Conservation (phyloP, 2,797 vertebrate species). For the Sparus aurata region DNA sequence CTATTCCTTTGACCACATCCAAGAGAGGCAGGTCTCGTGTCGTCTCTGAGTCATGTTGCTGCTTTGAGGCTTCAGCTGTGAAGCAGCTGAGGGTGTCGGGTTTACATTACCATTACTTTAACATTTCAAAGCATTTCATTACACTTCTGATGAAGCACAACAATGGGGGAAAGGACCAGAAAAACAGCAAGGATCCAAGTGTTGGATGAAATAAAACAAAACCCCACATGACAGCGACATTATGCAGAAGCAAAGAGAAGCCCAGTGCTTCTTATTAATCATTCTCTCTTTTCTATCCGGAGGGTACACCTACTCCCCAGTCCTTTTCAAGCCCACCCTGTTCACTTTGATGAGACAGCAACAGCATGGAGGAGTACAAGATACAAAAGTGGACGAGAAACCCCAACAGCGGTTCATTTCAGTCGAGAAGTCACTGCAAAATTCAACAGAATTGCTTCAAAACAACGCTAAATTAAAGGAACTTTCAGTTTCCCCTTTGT, state of each 20-base stretch:
- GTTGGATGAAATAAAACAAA: background rate
- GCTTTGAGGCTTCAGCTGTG: conserved; percentile 8
- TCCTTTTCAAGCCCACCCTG: background rate
- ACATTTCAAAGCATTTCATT: conserved; percentile 33
- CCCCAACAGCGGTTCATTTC: background rate
- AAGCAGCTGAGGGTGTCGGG: conserved; percentile 6
- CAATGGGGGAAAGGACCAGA: background rate
- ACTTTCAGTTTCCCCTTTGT: background rate
- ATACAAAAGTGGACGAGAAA: background rate
- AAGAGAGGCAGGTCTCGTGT: background rate
- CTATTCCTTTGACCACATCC: no score
- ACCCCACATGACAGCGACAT: background rate
- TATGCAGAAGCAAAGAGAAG: conserved; percentile 8
- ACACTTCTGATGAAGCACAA: conserved; percentile 1
- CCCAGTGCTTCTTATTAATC: conserved; percentile 1
- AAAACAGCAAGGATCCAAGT: background rate
- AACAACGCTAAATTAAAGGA: background rate
- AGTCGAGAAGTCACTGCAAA: background rate
- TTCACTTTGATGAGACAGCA: conserved; percentile 9
- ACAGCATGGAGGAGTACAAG: background rate
- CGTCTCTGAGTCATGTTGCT: background rate
- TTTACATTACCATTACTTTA: conserved; percentile 30
- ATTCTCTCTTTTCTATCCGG: background rate
- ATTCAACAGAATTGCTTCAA: background rate
- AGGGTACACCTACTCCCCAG: background rate